Percentiles rank a stretch among this genome's conserved stretches.
phyloP scores from a whole-genome alignment of 2,113 vertebrate genomes.

The Macrotus californicus region DNA sequence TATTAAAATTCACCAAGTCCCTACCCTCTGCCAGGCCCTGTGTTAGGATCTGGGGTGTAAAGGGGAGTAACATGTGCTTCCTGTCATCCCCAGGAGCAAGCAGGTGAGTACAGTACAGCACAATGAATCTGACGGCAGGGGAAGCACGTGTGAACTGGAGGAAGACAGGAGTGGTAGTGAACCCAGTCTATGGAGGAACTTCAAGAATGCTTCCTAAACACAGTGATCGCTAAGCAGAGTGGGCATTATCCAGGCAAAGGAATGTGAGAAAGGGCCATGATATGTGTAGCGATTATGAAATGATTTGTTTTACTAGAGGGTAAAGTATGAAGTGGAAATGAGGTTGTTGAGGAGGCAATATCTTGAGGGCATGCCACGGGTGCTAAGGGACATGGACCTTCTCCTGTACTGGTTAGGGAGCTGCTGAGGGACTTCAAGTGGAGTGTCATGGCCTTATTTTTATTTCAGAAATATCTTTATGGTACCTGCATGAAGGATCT shows the following conservation, averaged over 20 bases:
- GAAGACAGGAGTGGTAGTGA: neutral
- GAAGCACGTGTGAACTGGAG: neutral
- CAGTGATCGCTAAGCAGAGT: neutral
- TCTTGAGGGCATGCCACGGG: too few relatives aligned
- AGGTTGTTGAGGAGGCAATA: neutral
- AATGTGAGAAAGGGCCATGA: neutral
- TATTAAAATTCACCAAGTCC: neutral
- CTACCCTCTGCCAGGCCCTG: neutral
- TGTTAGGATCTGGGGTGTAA: neutral
- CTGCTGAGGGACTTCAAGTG: neutral
- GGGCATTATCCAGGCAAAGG: neutral
- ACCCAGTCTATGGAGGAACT: neutral
- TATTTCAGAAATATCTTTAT: conserved; percentile 26
- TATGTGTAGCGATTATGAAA: neutral
- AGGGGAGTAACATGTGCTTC: too few relatives aligned
- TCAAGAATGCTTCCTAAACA: neutral
- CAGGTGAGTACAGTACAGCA: neutral
- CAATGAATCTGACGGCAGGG: neutral
- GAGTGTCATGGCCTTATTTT: neutral
- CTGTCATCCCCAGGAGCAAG: neutral
- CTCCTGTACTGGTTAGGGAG: neutral
- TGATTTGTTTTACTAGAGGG: neutral
- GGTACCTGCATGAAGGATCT: neutral
- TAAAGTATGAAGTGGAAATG: neutral
- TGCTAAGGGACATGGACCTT: neutral